Evolutionary conservation across 2,888 invertebrate genomes (phyloP).

Genomic region (Taphrorychus bicolor): DNA sequence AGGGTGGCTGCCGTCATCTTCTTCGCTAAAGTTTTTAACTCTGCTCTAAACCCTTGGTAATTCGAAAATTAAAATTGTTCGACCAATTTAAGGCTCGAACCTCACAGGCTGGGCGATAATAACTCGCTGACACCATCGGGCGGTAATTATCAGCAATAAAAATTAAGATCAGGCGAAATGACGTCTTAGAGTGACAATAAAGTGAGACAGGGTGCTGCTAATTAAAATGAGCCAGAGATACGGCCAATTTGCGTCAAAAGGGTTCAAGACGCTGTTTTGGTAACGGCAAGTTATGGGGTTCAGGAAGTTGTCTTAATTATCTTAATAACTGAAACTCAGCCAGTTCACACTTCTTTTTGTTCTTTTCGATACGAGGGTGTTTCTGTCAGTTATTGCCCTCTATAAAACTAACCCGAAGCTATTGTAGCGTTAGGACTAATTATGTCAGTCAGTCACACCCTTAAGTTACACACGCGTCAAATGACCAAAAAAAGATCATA

Average conservation of each 20-base stretch:
- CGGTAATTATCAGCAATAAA: conserved; percentile 42
- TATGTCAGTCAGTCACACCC: conserved; percentile 5
- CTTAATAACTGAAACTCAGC: conserved; percentile 28
- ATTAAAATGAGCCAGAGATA: conserved; percentile 43
- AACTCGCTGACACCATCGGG: conserved; percentile 40
- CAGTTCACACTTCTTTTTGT: conserved; percentile 6
- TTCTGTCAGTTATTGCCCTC: conserved; percentile 2
- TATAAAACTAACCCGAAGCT: too few species aligned
- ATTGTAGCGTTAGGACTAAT: conserved; percentile 1
- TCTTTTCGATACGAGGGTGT: conserved; percentile 16
- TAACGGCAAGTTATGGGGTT: conserved; percentile 28
- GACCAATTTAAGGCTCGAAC: conserved; percentile 27
- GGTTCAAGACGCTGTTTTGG: conserved; percentile 35
- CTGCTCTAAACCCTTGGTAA: not conserved
- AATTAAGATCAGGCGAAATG: conserved; percentile 42
- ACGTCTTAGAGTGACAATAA: conserved; percentile 46
- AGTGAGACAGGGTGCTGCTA: conserved; percentile 46
- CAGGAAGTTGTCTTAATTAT: conserved; percentile 35
- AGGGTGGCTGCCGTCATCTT: not conserved
- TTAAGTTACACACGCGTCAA: conserved; percentile 16
- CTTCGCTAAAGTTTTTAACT: not conserved
- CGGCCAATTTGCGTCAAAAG: conserved; percentile 41
- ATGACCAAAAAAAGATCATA: conserved; percentile 36
- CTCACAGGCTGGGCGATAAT: conserved; percentile 36
- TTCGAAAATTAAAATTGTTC: conserved; percentile 32